These are phyloP conservation scores for Natrix natrix DNA, from an alignment of 2,797 vertebrate genomes.

Conservation along the genomic window DNA sequence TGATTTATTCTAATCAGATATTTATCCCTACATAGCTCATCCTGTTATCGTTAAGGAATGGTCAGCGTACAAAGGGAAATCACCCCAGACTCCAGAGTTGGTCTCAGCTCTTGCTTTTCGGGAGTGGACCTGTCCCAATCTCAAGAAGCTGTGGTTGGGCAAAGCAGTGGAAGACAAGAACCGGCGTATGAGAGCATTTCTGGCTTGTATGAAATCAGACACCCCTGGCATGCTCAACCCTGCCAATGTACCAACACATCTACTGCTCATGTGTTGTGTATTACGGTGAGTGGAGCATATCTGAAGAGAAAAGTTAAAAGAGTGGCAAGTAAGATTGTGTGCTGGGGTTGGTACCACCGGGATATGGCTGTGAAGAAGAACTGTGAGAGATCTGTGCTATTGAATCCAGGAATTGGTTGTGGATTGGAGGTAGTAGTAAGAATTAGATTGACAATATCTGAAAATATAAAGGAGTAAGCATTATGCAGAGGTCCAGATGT, in stretches of 20 bases:
- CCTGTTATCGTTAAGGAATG: conserved; percentile 92
- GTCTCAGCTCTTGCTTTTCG: conserved; percentile 88
- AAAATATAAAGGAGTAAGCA: background rate
- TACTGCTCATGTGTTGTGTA: conserved; percentile 94
- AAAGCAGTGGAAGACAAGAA: conserved; percentile 91
- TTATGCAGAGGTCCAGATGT: background rate
- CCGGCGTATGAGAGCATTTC: conserved; percentile 87
- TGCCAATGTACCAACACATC: conserved; percentile 86
- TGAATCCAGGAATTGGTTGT: conserved; percentile 72
- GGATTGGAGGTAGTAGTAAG: conserved; percentile 39
- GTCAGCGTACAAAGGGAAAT: conserved; percentile 91
- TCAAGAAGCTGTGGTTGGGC: conserved; percentile 88
- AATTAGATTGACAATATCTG: background rate
- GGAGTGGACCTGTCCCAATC: conserved; percentile 92
- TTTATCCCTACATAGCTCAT: conserved; percentile 70
- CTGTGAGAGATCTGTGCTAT: background rate
- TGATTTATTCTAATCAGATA: background rate
- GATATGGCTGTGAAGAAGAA: background rate
- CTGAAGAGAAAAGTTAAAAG: background rate
- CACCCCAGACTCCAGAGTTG: conserved; percentile 88
- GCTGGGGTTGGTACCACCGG: background rate
- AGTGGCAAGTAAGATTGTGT: background rate
- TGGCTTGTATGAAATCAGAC: conserved; percentile 91
- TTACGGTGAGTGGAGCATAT: conserved; percentile 75
- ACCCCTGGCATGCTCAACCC: conserved; percentile 91